Conservation (phyloP, 2,888 invertebrate genomes). For the Rotaria macrura region DNA sequence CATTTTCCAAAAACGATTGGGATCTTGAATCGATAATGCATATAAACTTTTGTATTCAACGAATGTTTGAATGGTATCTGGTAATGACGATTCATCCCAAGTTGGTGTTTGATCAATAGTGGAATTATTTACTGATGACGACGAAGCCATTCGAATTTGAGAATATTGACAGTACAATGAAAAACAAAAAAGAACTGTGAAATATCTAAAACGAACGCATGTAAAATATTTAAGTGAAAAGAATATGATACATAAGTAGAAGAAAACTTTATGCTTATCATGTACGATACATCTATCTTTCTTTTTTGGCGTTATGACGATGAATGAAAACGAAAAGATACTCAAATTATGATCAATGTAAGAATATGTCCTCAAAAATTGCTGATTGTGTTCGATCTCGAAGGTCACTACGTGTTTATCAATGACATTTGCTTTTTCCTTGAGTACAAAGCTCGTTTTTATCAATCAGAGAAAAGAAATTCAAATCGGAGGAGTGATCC, state of each 20-base stretch:
- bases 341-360: too few relatives aligned
- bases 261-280: too few relatives aligned
- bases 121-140: not conserved
- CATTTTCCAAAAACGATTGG: constrained; percentile 13
- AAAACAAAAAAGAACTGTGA: not conserved
- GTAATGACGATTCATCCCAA: not conserved
- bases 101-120: not conserved
- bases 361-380: too few relatives aligned
- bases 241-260: not conserved
- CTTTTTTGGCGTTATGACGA: too few relatives aligned
- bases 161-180: not conserved
- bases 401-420: too few relatives aligned
- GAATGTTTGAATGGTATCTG: not conserved
- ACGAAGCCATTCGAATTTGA: not conserved
- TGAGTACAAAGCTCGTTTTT: not conserved
- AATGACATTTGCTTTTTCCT: too few relatives aligned
- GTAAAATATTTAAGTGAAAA: too few relatives aligned
- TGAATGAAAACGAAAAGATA: too few relatives aligned
- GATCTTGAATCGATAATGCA: not conserved
- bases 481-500: not conserved
- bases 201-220: not conserved
- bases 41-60: not conserved
- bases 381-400: too few relatives aligned
- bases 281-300: too few relatives aligned
- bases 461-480: not conserved